These are phyloP conservation scores for Euspilapteryx auroguttella DNA, from an alignment of 2,888 invertebrate species.

Conservation along the genomic window DNA sequence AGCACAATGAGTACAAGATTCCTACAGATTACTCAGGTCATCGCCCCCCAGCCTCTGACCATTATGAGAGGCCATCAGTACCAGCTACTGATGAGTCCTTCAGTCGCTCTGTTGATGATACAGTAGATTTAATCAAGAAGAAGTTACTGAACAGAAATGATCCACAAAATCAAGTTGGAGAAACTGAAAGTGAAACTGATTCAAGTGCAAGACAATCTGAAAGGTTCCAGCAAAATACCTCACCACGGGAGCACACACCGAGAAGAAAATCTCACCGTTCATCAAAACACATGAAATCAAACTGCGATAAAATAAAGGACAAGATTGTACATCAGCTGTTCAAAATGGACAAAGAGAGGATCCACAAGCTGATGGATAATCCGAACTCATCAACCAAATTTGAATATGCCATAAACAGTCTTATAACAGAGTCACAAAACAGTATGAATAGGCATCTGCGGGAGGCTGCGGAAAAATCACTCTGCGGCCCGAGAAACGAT, in stretches of 20 bases:
- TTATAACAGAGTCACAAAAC: slow-evolving; percentile 51
- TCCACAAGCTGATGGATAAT: slow-evolving; percentile 49
- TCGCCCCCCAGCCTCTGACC: slow-evolving; percentile 46
- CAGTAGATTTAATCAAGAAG: slow-evolving; percentile 42
- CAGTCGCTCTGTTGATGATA: slow-evolving; percentile 42
- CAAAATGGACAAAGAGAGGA: slow-evolving; percentile 51
- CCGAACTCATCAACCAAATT: slow-evolving; percentile 53
- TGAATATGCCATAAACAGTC: slow-evolving; percentile 50
- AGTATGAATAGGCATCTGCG: slow-evolving; percentile 44
- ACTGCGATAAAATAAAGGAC: slow-evolving; percentile 45
- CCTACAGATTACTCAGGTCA: slow-evolving; percentile 29
- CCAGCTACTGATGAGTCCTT: slow-evolving; percentile 29
- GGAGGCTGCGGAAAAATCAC: slow-evolving; percentile 47
- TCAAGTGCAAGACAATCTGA: slow-evolving; percentile 10
- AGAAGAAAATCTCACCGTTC: slow-evolving; percentile 24
- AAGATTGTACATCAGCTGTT: slow-evolving; percentile 52
- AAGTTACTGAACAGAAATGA: slow-evolving; percentile 33
- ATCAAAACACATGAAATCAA: slow-evolving; percentile 20
- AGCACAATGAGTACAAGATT: slow-evolving; percentile 15
- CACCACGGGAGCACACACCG: slow-evolving; percentile 20
- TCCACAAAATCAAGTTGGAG: slow-evolving; percentile 14
- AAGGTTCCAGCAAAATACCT: slow-evolving; percentile 9
- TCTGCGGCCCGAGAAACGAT: slow-evolving; percentile 32
- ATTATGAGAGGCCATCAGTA: slow-evolving; percentile 31
- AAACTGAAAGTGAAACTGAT: slow-evolving; percentile 8